Evolutionary conservation across 2,113 vertebrate genomes (phyloP).

Genomic region (Tinamus guttatus): DNA sequence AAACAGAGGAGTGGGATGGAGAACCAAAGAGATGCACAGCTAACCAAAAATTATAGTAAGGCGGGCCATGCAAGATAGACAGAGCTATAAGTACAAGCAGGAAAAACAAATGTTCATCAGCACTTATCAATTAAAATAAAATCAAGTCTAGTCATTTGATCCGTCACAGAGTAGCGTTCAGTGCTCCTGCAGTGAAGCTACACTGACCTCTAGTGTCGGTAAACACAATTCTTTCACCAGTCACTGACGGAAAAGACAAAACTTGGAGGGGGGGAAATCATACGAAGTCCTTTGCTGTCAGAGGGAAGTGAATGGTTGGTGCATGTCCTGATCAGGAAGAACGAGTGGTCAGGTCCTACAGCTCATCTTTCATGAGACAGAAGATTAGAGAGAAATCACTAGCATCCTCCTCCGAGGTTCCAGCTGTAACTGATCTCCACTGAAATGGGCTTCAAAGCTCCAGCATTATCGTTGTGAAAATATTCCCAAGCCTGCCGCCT

Average conservation of each 20-base stretch:
- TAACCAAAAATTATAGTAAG: neutral
- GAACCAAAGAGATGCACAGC: neutral
- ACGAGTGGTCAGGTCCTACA: neutral
- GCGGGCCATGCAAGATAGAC: neutral
- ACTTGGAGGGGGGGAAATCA: neutral
- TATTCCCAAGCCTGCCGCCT: neutral
- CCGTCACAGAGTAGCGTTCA: accelerated
- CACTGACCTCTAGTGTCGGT: slow-evolving; percentile 65
- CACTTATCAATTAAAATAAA: neutral
- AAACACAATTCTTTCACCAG: neutral
- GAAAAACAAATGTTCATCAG: neutral
- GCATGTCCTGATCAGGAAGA: neutral
- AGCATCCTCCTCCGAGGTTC: neutral
- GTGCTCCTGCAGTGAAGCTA: slow-evolving; percentile 6
- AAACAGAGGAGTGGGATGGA: neutral
- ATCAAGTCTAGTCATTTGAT: neutral
- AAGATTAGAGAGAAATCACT: neutral
- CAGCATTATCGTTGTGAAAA: neutral
- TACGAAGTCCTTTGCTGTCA: neutral
- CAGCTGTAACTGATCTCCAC: neutral
- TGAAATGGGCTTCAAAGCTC: neutral
- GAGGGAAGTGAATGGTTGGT: neutral
- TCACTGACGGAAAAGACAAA: neutral
- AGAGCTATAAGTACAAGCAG: neutral
- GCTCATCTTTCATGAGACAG: neutral